Evolutionary conservation across 64 coral and sea anemone genomes (phyloP).

Genomic region (Orbicella faveolata): DNA sequence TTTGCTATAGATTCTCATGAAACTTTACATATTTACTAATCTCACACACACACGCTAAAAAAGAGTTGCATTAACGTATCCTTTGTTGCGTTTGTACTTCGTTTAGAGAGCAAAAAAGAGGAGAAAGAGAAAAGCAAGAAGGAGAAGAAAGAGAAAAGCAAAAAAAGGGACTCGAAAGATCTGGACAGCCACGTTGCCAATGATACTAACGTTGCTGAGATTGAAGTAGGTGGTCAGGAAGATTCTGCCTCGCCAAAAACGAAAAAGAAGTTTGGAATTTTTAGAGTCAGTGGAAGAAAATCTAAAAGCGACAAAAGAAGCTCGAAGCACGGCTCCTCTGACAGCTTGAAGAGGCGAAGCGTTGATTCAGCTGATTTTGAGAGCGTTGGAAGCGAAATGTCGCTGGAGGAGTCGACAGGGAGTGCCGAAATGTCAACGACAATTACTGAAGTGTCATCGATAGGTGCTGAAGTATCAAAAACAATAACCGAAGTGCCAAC

Average conservation of each 20-base stretch:
- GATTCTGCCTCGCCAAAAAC: not conserved
- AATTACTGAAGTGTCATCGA: too few relatives aligned
- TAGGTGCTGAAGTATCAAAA: too few relatives aligned
- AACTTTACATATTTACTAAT: too few relatives aligned
- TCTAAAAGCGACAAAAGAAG: conserved; percentile 6
- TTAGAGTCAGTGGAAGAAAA: conserved; percentile 6
- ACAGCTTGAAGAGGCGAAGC: conserved; percentile 25
- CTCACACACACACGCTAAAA: too few relatives aligned
- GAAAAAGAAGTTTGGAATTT: conserved; percentile 24
- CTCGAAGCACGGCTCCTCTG: conserved; percentile 2
- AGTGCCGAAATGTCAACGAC: not conserved
- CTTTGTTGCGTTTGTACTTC: not conserved
- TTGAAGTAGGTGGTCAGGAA: not conserved
- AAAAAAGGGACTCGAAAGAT: conserved; percentile 30
- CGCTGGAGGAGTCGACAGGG: not conserved
- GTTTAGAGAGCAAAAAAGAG: conserved; percentile 21
- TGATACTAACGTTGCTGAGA: not conserved
- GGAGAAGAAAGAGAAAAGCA: conserved; percentile 38
- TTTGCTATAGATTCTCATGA: too few relatives aligned
- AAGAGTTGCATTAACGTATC: too few relatives aligned
- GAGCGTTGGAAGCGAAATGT: not conserved
- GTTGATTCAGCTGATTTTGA: conserved; percentile 19
- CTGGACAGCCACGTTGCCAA: not conserved
- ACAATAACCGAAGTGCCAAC: not conserved
- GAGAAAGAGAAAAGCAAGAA: conserved; percentile 35